phyloP scores from a whole-genome alignment of 2,888 invertebrate genomes.

The Embidobia sp. region DNA sequence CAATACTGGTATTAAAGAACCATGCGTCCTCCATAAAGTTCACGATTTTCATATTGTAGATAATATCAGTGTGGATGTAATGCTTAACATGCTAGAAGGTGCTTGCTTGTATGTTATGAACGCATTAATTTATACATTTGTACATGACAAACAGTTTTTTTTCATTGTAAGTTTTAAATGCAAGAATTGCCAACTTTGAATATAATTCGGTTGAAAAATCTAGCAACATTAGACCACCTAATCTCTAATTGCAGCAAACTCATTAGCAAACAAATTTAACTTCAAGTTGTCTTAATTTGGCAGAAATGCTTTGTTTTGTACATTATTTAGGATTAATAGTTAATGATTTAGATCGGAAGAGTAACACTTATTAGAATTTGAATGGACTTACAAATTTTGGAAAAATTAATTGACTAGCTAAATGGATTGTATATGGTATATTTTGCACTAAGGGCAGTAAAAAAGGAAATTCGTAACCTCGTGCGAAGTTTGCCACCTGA shows the following conservation, averaged over 20 bases:
- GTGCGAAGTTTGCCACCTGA: too few species aligned
- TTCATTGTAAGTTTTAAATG: slow-evolving; percentile 6
- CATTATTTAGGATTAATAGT: slow-evolving; percentile 12
- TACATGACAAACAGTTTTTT: slow-evolving; percentile 23
- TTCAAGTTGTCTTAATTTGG: slow-evolving; percentile 10
- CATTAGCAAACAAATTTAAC: not conserved
- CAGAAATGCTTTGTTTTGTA: slow-evolving; percentile 18
- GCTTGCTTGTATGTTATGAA: slow-evolving; percentile 11
- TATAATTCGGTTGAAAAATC: not conserved
- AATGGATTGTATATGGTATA: slow-evolving; percentile 9
- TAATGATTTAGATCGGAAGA: not conserved
- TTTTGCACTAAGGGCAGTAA: too few species aligned
- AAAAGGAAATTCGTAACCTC: too few species aligned
- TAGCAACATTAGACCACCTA: slow-evolving; percentile 17
- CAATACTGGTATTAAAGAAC: slow-evolving; percentile 53
- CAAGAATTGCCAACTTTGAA: not conserved
- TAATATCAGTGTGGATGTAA: slow-evolving; percentile 6
- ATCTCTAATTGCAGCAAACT: not conserved
- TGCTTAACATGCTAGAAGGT: slow-evolving; percentile 31
- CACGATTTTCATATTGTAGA: slow-evolving; percentile 1
- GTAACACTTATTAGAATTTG: slow-evolving; percentile 2
- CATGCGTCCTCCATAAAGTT: slow-evolving; percentile 7
- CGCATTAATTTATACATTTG: slow-evolving; percentile 9
- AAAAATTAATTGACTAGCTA: slow-evolving; percentile 1
- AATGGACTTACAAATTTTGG: not conserved